These are phyloP conservation scores for Taenioides sp. DNA, from an alignment of 2,797 vertebrate species.

Conservation along the genomic window DNA sequence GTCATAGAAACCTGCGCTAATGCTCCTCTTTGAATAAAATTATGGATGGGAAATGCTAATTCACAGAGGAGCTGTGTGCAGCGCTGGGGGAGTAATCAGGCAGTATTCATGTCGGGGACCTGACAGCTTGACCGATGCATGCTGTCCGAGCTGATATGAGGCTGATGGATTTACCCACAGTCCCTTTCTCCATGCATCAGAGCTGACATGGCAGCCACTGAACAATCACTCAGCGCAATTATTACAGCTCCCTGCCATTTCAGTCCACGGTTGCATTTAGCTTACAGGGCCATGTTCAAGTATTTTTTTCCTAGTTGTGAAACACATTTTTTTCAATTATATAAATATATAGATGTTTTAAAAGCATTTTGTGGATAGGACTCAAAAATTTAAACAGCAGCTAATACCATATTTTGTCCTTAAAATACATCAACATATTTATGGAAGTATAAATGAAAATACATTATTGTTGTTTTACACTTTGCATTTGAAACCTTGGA, in stretches of 20 bases:
- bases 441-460: too few species aligned
- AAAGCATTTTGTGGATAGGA: too few species aligned
- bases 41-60: slow-evolving; percentile 66
- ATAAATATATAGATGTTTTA: too few species aligned
- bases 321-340: too few species aligned
- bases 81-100: slow-evolving; percentile 70
- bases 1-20: slow-evolving; percentile 45
- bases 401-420: too few species aligned
- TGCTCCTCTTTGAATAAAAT: slow-evolving; percentile 62
- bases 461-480: too few species aligned
- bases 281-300: slow-evolving; percentile 22
- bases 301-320: too few species aligned
- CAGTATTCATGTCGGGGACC: slow-evolving; percentile 69
- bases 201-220: slow-evolving; percentile 55
- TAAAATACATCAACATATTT: too few species aligned
- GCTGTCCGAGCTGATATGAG: slow-evolving; percentile 66
- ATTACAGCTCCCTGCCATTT: slow-evolving; percentile 33
- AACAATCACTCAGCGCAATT: slow-evolving; percentile 44
- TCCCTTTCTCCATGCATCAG: slow-evolving; percentile 63
- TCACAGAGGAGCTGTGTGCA: slow-evolving; percentile 51
- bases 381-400: too few species aligned
- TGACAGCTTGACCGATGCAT: slow-evolving; percentile 71
- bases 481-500: too few species aligned
- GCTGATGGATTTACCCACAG: slow-evolving; percentile 75
- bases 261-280: slow-evolving; percentile 40